Conservation (phyloP, 2,888 invertebrate species). For the Calameuta idolon region DNA sequence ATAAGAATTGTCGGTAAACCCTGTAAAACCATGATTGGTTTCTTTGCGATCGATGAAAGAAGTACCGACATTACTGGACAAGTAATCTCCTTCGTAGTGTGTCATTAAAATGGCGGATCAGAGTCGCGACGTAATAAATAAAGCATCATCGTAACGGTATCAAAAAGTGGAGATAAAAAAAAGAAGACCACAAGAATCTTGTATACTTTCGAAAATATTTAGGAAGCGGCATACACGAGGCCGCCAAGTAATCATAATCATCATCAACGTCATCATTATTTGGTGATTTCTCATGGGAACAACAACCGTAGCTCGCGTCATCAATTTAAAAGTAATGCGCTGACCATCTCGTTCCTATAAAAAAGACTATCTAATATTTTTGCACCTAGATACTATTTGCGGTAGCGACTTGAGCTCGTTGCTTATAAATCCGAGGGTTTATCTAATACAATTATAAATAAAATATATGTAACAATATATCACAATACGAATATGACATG, state of each 20-base stretch:
- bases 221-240: neutral
- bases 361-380: neutral
- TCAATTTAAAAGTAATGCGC: neutral
- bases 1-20: neutral
- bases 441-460: constrained; percentile 48
- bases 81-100: neutral
- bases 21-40: neutral
- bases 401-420: neutral
- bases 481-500: constrained; percentile 61
- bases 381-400: neutral
- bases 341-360: neutral
- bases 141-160: neutral
- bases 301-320: neutral
- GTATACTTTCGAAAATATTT: neutral
- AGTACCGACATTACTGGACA: too few species aligned
- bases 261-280: neutral
- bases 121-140: neutral
- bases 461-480: constrained; percentile 56
- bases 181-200: neutral
- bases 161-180: neutral
- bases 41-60: neutral
- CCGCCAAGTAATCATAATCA: neutral
- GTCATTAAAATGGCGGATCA: neutral
- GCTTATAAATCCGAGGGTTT: neutral
- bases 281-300: neutral